Evolutionary conservation across 2,797 vertebrate species (phyloP).

Genomic region (Onychomys torridus): DNA sequence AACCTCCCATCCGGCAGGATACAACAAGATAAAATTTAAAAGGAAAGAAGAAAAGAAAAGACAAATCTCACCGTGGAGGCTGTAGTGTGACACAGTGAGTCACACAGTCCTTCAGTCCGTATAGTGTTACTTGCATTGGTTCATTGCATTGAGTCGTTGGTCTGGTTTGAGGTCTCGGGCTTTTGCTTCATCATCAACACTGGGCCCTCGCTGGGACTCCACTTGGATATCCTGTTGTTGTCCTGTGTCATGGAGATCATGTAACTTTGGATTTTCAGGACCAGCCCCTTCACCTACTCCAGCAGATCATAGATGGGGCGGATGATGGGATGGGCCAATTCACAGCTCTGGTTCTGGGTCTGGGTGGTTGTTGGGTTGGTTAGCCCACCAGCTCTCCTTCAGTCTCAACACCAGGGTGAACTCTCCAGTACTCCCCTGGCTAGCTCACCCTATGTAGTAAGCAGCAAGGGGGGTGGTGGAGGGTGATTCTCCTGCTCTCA

Average conservation of each 20-base stretch:
- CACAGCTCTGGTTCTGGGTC: neutral
- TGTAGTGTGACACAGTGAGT: neutral
- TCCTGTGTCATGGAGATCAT: neutral
- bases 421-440: neutral
- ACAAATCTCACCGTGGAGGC: neutral
- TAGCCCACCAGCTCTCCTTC: neutral
- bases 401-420: neutral
- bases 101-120: neutral
- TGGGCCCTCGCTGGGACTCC: neutral
- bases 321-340: neutral
- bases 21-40: neutral
- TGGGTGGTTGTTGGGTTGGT: neutral
- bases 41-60: neutral
- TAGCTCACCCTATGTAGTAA: neutral
- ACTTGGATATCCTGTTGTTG: neutral
- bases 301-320: neutral
- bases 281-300: neutral
- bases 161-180: neutral
- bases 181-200: too few relatives aligned
- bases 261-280: neutral
- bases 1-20: neutral
- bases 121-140: neutral
- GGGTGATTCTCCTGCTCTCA: neutral
- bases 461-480: accelerated
- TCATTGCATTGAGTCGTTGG: neutral